These are phyloP conservation scores for Tringa solitaria DNA, from an alignment of 2,113 vertebrate species.

Conservation along the genomic window DNA sequence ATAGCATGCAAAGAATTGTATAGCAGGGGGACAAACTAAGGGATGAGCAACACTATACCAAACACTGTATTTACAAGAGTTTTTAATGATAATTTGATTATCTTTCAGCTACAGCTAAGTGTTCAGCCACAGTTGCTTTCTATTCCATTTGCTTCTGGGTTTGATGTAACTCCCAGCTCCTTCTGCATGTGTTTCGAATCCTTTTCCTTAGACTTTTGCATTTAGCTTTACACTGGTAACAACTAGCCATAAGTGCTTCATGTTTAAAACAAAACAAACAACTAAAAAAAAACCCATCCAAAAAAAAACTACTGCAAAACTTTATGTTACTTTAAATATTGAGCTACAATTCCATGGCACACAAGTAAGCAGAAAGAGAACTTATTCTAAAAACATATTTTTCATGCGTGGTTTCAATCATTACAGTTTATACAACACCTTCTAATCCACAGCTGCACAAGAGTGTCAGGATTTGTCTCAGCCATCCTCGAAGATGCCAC, in stretches of 20 bases:
- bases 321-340: neutral
- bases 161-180: neutral
- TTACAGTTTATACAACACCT: neutral
- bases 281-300: too few species aligned
- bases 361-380: neutral
- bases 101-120: neutral
- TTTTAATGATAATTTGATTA: neutral
- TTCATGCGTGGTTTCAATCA: neutral
- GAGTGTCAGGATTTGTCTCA: neutral
- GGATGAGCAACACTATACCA: neutral
- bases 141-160: neutral
- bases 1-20: neutral
- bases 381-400: neutral
- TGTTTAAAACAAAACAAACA: neutral
- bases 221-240: neutral
- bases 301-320: neutral
- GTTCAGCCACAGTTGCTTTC: neutral
- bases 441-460: neutral
- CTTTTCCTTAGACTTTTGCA: neutral
- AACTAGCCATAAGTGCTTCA: neutral
- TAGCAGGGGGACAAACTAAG: neutral
- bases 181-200: neutral
- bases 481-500: neutral
- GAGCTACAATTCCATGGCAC: neutral
- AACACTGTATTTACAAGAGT: neutral